Evolutionary conservation across 2,888 invertebrate species (phyloP).

Genomic region (Strigamia crassipes): DNA sequence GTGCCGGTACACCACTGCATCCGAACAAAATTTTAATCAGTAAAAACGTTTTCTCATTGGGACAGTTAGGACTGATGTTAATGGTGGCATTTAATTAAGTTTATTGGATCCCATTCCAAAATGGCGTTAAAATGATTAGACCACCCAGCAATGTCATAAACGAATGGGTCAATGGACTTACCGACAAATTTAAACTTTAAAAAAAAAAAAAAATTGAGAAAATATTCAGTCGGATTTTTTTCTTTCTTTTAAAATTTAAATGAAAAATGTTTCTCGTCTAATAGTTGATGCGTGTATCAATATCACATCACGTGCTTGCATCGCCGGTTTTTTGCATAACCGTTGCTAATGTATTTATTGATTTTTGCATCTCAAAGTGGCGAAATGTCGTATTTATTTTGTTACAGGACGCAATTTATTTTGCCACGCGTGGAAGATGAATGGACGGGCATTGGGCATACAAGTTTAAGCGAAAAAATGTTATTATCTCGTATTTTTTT

Average conservation of each 20-base stretch:
- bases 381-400: conserved; percentile 16
- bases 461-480: background rate
- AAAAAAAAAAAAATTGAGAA: too few relatives aligned
- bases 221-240: too few relatives aligned
- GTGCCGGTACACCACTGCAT: too few relatives aligned
- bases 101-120: conserved; percentile 13
- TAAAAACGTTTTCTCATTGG: conserved; percentile 22
- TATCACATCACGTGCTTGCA: background rate
- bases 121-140: conserved; percentile 15
- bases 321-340: background rate
- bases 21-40: too few relatives aligned
- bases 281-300: too few relatives aligned
- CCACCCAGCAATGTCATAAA: background rate
- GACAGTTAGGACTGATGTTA: background rate
- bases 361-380: conserved; percentile 34
- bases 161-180: background rate
- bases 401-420: background rate
- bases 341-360: conserved; percentile 32
- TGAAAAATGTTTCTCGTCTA: too few relatives aligned
- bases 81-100: conserved; percentile 2
- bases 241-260: too few relatives aligned
- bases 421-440: background rate
- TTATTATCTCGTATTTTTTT: conserved; percentile 6
- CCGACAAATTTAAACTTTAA: background rate
- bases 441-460: background rate